Base-by-base conservation (phyloP, 2,113 vertebrate genomes). In the Grallaria varia region DNA sequence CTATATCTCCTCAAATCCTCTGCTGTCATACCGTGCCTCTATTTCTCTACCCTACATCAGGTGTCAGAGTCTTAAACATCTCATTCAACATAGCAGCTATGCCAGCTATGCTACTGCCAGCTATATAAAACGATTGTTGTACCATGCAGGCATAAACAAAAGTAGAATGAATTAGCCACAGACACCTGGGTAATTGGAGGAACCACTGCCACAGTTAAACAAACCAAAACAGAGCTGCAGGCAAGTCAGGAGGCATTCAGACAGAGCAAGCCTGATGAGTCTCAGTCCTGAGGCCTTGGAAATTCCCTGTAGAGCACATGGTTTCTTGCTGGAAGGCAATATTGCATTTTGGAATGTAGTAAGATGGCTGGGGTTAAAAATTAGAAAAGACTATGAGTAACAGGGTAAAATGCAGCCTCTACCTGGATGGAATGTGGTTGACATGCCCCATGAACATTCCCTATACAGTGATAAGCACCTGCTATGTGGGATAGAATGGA, bases 1-100 rank as follows among this genome's bases (percentile, higher is more conserved):
- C 42, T 66, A 12, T 50, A n/a, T 19, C 28, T 62, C 47, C 13
- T 66, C 68, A 74, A 47, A 33, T 19, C 12, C 8, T 81, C 45
- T 56, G 33, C 68, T 45, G 10, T 14, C 1, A 0, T 8, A 33
- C 20, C 23, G 68, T 25, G 4, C 9, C 5, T 53, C 8, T 39
- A 1, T 60, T 89, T 63, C 16, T 59, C 47, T 40, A 13, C 33
- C 6, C 25, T 33, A 7, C 19, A 13, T n/a, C 6, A 9, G 4
- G 24, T 14, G 10, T 28, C 56, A 81, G 47, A 18, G 25, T 35
- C 37, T 58, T 40, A n/a, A 80, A 49, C 7, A 17, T 20, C 14
- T 79, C 23, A 37, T 44, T 76, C 6, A 2, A 23, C 4, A 9
- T 4, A 62, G 10, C 4, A n/a, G 13, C 25, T 11, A 9, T 0